Conservation (phyloP, 2,888 invertebrate genomes). For the Scaptomyza caliginosa region DNA sequence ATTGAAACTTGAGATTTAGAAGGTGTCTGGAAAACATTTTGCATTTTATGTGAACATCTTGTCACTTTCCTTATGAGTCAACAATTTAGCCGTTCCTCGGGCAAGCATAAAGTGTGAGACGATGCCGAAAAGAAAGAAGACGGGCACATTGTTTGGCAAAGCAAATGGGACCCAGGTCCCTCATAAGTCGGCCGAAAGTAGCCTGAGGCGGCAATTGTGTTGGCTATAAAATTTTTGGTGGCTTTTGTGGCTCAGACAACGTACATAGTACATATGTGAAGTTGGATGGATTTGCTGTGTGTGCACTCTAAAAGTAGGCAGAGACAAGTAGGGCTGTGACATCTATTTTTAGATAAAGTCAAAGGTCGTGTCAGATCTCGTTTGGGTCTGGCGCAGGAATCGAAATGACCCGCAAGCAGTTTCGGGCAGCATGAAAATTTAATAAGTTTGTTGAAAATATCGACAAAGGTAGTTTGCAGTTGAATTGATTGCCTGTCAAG, state of each 20-base stretch:
- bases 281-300: constrained; percentile 17
- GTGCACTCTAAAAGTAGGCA: neutral
- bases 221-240: constrained; percentile 58
- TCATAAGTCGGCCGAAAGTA: constrained; percentile 40
- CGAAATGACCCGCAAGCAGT: constrained; percentile 13
- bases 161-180: constrained; percentile 53
- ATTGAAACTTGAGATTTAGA: constrained; percentile 1
- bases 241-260: constrained; percentile 15
- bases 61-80: constrained; percentile 33
- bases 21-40: constrained; percentile 3
- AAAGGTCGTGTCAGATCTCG: constrained; percentile 37
- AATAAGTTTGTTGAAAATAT: constrained; percentile 41
- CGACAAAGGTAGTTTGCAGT: constrained; percentile 27
- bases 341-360: constrained; percentile 54
- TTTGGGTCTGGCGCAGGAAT: constrained; percentile 18
- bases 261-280: no score
- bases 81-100: constrained; percentile 22
- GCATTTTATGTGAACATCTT: constrained; percentile 33
- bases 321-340: constrained; percentile 1
- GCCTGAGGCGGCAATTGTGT: constrained; percentile 57
- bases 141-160: constrained; percentile 18
- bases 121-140: constrained; percentile 8
- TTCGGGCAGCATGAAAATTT: constrained; percentile 38
- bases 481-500: constrained; percentile 52
- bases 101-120: constrained; percentile 13